Conservation (phyloP, 53 echinoderm and acorn worm genomes). For the Apostichopus leukothele region DNA sequence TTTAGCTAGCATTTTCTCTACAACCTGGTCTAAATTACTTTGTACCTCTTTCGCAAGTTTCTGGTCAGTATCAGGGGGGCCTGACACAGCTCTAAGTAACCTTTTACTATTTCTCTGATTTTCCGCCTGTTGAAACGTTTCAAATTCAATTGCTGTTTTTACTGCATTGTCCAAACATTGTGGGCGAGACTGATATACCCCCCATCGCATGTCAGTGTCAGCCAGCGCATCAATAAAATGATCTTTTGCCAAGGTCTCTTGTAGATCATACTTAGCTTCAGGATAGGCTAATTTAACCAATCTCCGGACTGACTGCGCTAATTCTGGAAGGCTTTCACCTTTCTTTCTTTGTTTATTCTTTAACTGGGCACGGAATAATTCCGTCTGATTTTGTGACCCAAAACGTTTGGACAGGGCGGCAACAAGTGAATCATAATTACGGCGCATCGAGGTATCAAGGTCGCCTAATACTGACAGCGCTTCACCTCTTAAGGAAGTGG, state of each 20-base stretch:
- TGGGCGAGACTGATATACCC: constrained; percentile 19
- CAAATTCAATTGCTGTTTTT: neutral
- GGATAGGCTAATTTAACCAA: constrained; percentile 19
- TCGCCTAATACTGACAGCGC: neutral
- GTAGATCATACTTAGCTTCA: neutral
- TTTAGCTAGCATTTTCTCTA: neutral
- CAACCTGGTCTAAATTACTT: neutral
- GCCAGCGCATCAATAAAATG: constrained; percentile 20
- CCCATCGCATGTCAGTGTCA: constrained; percentile 5
- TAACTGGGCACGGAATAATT: neutral
- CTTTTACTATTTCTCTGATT: neutral
- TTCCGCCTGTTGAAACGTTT: constrained; percentile 20
- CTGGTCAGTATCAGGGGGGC: neutral
- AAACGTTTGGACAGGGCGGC: neutral
- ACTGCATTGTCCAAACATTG: neutral
- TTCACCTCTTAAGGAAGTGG: neutral
- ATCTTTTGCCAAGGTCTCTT: constrained; percentile 16
- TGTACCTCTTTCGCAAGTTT: neutral
- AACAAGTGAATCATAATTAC: neutral
- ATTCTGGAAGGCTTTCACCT: constrained; percentile 1
- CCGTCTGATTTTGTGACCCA: constrained; percentile 9
- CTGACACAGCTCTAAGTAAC: neutral
- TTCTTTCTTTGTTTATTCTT: constrained; percentile 22
- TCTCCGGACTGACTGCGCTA: constrained; percentile 15
- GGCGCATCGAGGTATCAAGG: neutral